Evolutionary conservation across 2,113 vertebrate species (phyloP).

Genomic region (Sorex araneus): DNA sequence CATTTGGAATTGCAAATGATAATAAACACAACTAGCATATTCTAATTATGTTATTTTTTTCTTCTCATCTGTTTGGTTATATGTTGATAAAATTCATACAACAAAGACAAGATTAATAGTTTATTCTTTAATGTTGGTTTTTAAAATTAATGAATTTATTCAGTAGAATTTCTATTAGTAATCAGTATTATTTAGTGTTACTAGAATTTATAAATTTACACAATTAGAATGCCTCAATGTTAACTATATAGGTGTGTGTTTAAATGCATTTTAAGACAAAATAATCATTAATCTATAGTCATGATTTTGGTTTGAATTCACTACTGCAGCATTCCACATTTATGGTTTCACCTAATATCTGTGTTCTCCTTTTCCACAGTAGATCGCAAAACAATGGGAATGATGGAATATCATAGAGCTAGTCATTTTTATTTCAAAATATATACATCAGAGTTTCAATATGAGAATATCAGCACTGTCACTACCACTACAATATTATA

Average conservation of each 20-base stretch:
- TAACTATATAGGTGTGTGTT: not conserved
- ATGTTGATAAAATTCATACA: not conserved
- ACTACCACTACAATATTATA: not conserved
- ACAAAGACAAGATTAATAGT: not conserved
- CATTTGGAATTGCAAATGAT: not conserved
- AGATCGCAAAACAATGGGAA: not conserved
- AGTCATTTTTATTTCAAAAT: not conserved
- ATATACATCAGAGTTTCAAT: not conserved
- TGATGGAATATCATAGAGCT: not conserved
- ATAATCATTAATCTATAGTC: not conserved
- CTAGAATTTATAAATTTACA: not conserved
- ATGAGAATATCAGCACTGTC: not conserved
- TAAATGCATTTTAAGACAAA: conserved; percentile 23
- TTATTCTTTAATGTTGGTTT: not conserved
- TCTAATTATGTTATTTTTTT: not conserved
- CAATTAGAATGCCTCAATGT: not conserved
- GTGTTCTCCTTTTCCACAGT: not conserved
- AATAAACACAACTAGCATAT: not conserved
- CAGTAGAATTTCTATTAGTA: not conserved
- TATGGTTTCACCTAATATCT: not conserved
- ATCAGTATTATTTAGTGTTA: not conserved
- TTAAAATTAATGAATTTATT: conserved; percentile 1
- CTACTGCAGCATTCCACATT: not conserved
- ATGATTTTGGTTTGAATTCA: not conserved
- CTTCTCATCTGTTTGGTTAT: not conserved